phyloP scores from a whole-genome alignment of 2,888 invertebrate species.

The Eudemis profundana region DNA sequence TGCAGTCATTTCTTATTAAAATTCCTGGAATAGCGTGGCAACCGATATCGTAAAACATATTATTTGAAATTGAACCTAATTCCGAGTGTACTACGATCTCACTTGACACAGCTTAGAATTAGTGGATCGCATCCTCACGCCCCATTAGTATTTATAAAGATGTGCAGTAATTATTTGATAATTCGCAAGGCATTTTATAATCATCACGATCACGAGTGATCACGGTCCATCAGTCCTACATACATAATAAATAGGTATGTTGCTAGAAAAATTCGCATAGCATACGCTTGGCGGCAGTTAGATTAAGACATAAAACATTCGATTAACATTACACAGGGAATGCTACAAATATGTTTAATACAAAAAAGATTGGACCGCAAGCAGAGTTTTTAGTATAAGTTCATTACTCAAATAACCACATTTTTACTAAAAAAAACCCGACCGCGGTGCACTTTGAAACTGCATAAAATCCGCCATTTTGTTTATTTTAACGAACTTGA shows the following conservation, averaged over 20 bases:
- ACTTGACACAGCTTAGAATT: neutral
- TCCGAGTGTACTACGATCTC: neutral
- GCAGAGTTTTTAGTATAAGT: no score
- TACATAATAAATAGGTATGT: slow-evolving; percentile 13
- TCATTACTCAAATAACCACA: no score
- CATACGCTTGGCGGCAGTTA: slow-evolving; percentile 15
- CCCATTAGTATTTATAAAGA: slow-evolving; percentile 32
- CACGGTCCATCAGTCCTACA: slow-evolving; percentile 22
- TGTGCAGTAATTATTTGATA: slow-evolving; percentile 31
- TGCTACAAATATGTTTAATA: no score
- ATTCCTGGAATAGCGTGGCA: slow-evolving; percentile 8
- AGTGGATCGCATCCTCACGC: slow-evolving; percentile 16
- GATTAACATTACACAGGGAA: no score
- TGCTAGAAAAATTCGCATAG: slow-evolving; percentile 19
- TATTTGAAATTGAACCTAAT: neutral
- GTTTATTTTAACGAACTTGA: no score
- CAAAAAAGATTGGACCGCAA: no score
- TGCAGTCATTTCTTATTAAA: slow-evolving; percentile 16
- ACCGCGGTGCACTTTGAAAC: no score
- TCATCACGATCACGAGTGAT: slow-evolving; percentile 20
- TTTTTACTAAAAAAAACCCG: no score
- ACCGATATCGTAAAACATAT: neutral
- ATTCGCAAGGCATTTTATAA: slow-evolving; percentile 33
- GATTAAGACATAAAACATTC: slow-evolving; percentile 17
- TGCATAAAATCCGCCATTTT: no score